Evolutionary conservation across 92 coral and sea anemone genomes (phyloP), one percentile per base, ranked within the genome.

Genomic region (Pocillopora meandrina): DNA sequence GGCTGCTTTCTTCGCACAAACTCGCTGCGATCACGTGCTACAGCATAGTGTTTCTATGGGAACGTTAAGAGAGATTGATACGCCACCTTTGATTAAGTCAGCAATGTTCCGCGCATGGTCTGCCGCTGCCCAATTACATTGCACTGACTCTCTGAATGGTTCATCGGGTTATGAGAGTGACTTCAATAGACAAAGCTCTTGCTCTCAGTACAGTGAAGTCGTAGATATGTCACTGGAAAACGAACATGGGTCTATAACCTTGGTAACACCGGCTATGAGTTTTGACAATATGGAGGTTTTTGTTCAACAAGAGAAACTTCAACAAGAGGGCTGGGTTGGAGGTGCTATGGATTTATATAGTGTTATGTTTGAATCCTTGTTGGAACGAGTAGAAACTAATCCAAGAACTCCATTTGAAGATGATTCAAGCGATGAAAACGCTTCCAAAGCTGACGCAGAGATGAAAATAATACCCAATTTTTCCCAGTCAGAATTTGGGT

Each of bases 121-220:
- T 11, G 84, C 84, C 33, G 84, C 84, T 19, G 74, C 84, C 65
- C 74, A 80, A 18, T 31, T 80, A 49, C 75, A 80, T 61, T 80
- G 75, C 65, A 31, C 74, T 15, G 74, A 80, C 20, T 80, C 84
- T 12, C 73, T 80, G 15, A 80, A 80, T 67, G 75, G 33, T 16
- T 80, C 84, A 21, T 80, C 84, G 0, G 84, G 84, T n/a, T 80
- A 80, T 57, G 84, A 68, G 47, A 80, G 84, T 34, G 84, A 80
- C 56, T 55, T 14, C 64, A 68, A 65, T 15, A 56, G 84, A 21
- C 63, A 80, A 18, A 65, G 71, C 74, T 52, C 84, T 9, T 55
- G 75, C 9, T 23, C 64, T 1, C 75, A 67, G 31, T 80, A 23
- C 9, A 65, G 74, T 18, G 75, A 34, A 55, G 55, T 56, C 19